Base-by-base conservation (phyloP, 1,140 invertebrate species). In the Episyrphus balteatus region DNA sequence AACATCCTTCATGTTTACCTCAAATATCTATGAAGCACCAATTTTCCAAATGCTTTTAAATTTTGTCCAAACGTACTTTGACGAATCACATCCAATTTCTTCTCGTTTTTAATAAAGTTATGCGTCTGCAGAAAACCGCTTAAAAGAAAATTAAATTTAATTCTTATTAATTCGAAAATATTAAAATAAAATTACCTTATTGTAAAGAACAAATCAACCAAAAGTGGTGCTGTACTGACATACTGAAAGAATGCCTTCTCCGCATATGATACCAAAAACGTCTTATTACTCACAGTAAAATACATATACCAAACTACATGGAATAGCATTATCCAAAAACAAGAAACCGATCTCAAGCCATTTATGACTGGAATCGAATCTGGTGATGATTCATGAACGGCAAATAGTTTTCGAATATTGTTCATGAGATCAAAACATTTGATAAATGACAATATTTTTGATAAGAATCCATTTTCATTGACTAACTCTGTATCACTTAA, bases 141-240 rank as follows among this genome's bases (percentile, higher is more conserved):
- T 18, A 12, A 42, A 38, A 30, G n/a, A 12, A 31, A 11, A 6
- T 36, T 9, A n/a, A 41, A 8, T 26, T 26, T 6, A 36, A 46
- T 31, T 31, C 12, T 48, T 47, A 42, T 6, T 6, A 43, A 10
- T 31, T 2, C 1, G 18, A n/a, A n/a, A 14, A 12, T 39, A 32
- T 37, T 5, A 10, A 12, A 19, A 11, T 5, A 6, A 8, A 18
- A 19, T 44, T 40, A 68, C 65, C 65, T 68, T 14, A 68, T 66
- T 9, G 61, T 66, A 33, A 68, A 68, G 47, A 68, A 68, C 9
- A 66, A 59, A 54, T 68, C 66, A 14, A 68, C 66, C 2, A 68
- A 49, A 7, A 68, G 33, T 0, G 66, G 60, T 13, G 63, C 62
- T 3, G 63, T 59, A 2, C 63, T 56, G 1, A 68, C 52, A 12